Percentiles rank a stretch among this genome's conserved stretches.
phyloP scores from a whole-genome alignment of 2,113 vertebrate species.

The Ammodytes dubius region DNA sequence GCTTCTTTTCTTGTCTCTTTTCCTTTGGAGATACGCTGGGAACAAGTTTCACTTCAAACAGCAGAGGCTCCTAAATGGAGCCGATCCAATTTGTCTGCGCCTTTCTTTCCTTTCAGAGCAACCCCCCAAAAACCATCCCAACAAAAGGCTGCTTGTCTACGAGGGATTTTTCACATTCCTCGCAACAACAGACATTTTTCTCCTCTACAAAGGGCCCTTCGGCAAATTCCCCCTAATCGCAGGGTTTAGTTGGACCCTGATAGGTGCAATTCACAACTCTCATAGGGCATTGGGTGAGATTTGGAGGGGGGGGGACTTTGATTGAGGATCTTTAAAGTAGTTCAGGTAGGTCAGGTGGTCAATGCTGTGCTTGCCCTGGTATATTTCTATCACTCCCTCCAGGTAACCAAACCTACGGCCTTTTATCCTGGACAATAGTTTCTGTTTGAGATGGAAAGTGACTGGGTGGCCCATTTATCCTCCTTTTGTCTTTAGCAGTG shows the following conservation, averaged over 20 bases:
- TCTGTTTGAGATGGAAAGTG: background rate
- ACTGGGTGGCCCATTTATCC: background rate
- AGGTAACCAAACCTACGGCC: background rate
- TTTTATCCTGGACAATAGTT: background rate
- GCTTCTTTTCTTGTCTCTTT: slow-evolving; percentile 20
- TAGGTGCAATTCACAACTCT: slow-evolving; percentile 95
- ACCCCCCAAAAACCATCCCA: slow-evolving; percentile 80
- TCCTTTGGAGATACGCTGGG: slow-evolving; percentile 69
- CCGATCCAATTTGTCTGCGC: slow-evolving; percentile 92
- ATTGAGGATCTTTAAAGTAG: background rate
- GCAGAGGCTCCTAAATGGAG: slow-evolving; percentile 84
- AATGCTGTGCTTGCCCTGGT: background rate
- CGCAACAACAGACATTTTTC: slow-evolving; percentile 96
- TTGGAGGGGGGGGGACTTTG: slow-evolving; percentile 52
- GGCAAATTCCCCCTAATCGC: slow-evolving; percentile 96
- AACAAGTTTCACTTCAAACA: slow-evolving; percentile 91
- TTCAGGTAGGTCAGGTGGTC: slow-evolving; percentile 2
- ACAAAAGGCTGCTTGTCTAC: slow-evolving; percentile 96
- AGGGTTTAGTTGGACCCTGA: slow-evolving; percentile 92
- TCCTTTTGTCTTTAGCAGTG: background rate
- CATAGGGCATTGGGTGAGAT: slow-evolving; percentile 81
- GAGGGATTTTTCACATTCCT: slow-evolving; percentile 98
- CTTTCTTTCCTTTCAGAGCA: slow-evolving; percentile 95
- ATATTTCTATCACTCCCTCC: background rate
- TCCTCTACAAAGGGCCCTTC: slow-evolving; percentile 80